Percentiles rank a stretch among this genome's conserved stretches.
These are phyloP conservation scores for Eptesicus fuscus DNA, from an alignment of 2,113 vertebrate species.

Conservation along the genomic window DNA sequence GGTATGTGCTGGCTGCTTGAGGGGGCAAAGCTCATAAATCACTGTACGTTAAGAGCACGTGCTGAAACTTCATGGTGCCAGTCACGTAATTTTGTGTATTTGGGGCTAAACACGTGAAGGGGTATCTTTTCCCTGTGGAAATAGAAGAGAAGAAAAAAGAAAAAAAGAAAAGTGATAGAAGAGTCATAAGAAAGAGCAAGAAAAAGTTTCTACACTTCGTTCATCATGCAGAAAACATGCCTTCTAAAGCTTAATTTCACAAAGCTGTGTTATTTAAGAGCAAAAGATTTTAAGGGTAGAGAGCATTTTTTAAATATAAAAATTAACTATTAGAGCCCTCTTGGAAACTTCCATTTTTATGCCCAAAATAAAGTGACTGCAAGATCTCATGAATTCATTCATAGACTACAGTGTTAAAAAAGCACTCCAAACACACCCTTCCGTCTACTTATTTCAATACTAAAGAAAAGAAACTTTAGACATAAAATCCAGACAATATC, in stretches of 20 bases:
- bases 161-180: slow-evolving; percentile 76
- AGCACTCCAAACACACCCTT: background rate
- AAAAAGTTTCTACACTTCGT: slow-evolving; percentile 42
- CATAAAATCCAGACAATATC: slow-evolving; percentile 33
- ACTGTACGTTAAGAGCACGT: slow-evolving; percentile 97
- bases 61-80: slow-evolving; percentile 99
- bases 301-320: slow-evolving; percentile 29
- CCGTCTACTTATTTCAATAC: background rate
- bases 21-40: slow-evolving; percentile 80
- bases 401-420: slow-evolving; percentile 36
- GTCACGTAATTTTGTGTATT: slow-evolving; percentile 96
- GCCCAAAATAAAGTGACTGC: slow-evolving; percentile 26
- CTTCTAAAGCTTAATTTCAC: slow-evolving; percentile 36
- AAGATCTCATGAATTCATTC: slow-evolving; percentile 52
- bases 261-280: slow-evolving; percentile 40
- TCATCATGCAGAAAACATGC: slow-evolving; percentile 82
- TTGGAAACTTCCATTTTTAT: slow-evolving; percentile 21
- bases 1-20: slow-evolving; percentile 70
- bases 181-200: slow-evolving; percentile 80
- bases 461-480: background rate
- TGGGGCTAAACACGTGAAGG: slow-evolving; percentile 91
- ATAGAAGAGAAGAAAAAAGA: slow-evolving; percentile 46
- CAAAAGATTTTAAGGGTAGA: slow-evolving; percentile 17
- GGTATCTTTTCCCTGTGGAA: slow-evolving; percentile 90
- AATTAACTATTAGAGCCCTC: background rate